These are phyloP conservation scores for Lagocephalus sceleratus DNA, from an alignment of 2,797 vertebrate genomes.

Conservation along the genomic window DNA sequence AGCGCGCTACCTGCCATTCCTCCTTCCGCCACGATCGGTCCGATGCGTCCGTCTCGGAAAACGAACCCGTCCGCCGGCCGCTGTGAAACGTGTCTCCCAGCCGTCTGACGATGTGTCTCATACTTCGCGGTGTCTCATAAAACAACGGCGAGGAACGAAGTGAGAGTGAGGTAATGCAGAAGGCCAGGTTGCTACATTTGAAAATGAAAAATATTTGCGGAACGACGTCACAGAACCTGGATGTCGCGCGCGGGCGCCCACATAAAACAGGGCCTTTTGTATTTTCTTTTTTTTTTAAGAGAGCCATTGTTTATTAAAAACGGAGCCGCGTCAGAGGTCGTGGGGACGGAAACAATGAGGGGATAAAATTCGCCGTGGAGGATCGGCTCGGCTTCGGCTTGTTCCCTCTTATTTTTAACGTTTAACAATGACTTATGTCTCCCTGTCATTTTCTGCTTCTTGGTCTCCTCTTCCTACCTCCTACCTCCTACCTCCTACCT, in stretches of 20 bases:
- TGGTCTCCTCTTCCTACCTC: not conserved
- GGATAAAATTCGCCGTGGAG: slow-evolving; percentile 15
- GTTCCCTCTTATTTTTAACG: too few relatives aligned
- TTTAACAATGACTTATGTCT: slow-evolving; percentile 6
- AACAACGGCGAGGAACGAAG: not conserved
- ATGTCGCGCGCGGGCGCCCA: slow-evolving; percentile 2
- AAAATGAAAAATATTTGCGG: not conserved
- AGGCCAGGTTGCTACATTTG: not conserved
- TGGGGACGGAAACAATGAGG: too few relatives aligned
- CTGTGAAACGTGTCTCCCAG: too few relatives aligned
- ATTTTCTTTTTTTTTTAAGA: too few relatives aligned
- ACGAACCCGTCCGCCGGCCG: too few relatives aligned
- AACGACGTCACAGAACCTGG: not conserved
- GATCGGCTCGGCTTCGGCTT: slow-evolving; percentile 25
- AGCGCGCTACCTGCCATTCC: too few relatives aligned
- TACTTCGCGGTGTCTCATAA: not conserved
- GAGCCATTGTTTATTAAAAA: too few relatives aligned
- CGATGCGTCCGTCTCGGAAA: not conserved
- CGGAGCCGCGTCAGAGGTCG: too few relatives aligned
- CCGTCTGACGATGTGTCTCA: too few relatives aligned
- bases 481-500: slow-evolving; percentile 10
- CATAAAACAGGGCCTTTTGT: too few relatives aligned
- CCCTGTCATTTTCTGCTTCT: slow-evolving; percentile 5
- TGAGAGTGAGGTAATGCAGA: not conserved
- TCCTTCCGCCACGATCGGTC: too few relatives aligned